Base-by-base conservation (phyloP, 2,888 invertebrate genomes). In the Andrena chrysosceles region DNA sequence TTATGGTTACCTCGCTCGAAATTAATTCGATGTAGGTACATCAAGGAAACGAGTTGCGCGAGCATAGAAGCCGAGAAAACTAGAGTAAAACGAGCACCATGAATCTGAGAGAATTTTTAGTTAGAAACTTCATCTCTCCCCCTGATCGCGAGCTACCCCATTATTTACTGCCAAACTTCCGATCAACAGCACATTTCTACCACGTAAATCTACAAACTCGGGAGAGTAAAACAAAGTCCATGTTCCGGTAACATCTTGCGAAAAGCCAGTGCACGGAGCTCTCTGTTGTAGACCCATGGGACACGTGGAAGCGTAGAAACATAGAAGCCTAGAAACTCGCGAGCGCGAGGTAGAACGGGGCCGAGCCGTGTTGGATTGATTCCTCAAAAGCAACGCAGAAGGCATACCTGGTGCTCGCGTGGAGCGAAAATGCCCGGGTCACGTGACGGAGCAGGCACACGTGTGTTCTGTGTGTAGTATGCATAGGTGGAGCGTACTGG, bases 351-450 rank as follows among this genome's bases (percentile, higher is more conserved):
- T 42, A 16, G 42, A 16, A 4, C 13, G 26, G 33, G 23, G 3
- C 33, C 13, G 3, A 31, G n/a, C 0, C 56, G 68, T 49, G 69
- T 69, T 67, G 75, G 84, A 85, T 84, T 84, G 87, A 87, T 87
- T 86, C 75, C 85, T 85, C 69, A 81, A 76, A 56, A 78, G 69
- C 64, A 67, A 67, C 59, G 54, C 54, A 49, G 66, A 72, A 60
- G 77, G 64, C 42, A 68, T 62, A 59, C 56, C 68, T 70, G 48
- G 84, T 78, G 75, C 78, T 86, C 72, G 88, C 83, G 82, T 81
- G 83, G 76, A 83, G 76, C 78, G 89, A 85, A 88, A 89, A 88
- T 77, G 84, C 75, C 75, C 66, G 77, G 73, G 70, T 89, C 87
- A 89, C 88, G 89, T 89, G 89, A 89, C 89, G 23, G 56, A 81